phyloP scores from a whole-genome alignment of 1,140 invertebrate genomes.

The Bombus superbus region DNA sequence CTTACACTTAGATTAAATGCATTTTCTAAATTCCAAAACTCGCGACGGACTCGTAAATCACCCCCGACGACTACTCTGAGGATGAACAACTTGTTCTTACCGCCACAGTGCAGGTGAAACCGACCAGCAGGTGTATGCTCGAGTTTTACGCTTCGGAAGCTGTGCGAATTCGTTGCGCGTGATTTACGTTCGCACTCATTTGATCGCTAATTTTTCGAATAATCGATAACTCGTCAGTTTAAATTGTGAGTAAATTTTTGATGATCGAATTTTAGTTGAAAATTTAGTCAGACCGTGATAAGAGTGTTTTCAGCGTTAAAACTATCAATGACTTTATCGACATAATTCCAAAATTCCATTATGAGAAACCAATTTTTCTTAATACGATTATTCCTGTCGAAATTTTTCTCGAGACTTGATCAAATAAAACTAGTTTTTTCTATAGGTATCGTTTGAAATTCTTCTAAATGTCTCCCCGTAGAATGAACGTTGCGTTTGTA shows the following conservation, averaged over 20 bases:
- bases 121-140: background rate
- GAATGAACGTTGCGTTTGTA: background rate
- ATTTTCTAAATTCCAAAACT: constrained; percentile 69
- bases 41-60: constrained; percentile 53
- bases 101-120: background rate
- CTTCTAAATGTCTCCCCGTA: background rate
- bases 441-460: background rate
- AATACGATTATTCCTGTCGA: too few species aligned
- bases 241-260: too few species aligned
- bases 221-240: too few species aligned
- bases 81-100: constrained; percentile 37
- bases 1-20: constrained; percentile 63
- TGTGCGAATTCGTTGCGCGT: too few species aligned
- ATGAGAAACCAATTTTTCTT: too few species aligned
- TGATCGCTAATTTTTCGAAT: too few species aligned
- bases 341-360: too few species aligned
- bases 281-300: too few species aligned
- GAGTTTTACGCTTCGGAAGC: background rate
- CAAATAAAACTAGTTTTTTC: background rate
- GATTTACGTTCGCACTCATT: too few species aligned
- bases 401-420: background rate
- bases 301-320: too few species aligned
- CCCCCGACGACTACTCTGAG: constrained; percentile 21
- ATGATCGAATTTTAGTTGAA: too few species aligned
- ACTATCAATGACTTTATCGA: too few species aligned